Base-by-base conservation (phyloP, 2,113 vertebrate species). In the Nesoenas mayeri region DNA sequence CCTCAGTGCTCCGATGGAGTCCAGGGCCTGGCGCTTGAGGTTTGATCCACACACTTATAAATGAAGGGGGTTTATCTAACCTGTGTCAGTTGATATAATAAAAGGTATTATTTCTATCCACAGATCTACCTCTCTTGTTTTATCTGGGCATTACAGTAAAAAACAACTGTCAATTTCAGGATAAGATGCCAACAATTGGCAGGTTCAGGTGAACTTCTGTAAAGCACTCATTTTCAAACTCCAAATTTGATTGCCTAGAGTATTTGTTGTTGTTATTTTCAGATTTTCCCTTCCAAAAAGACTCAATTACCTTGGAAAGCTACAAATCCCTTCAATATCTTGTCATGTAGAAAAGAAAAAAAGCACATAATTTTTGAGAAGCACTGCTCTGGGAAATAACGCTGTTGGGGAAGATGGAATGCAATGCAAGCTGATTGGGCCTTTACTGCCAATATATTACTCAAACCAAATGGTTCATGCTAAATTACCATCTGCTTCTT, bases 401-500 rank as follows among this genome's bases (percentile, higher is more conserved):
- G 88, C 72, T 88, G 81, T 70, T 91, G 90, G 75, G 85, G 83
- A 96, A 93, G 88, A 94, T 26, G 60, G 79, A 96, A 95, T 73
- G 79, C 85, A 90, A 7, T 18, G 34, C 72, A 80, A 90, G 88
- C 79, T 96, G 95, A 95, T 73, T 94, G 91, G 95, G 75, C 69
- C 90, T 88, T 91, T 92, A 93, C 69, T 94, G 93, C 72, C 95
- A 95, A 92, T 90, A 86, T 90, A 93, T 96, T 96, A 96, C 92
- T 91, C 92, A 95, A 91, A 92, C 93, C 95, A 96, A 96, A 96
- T 94, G 95, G 95, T 86, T 96, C 90, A 88, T 93, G 90, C 82
- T 93, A 95, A 95, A 96, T 96, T 96, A 75, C 95, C 95, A 96
- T 95, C 95, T 97, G 96, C 85, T 94, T 80, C 95, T 93, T 94